Percentiles rank a stretch among this genome's conserved stretches.
Evolutionary conservation across 2,113 vertebrate genomes (phyloP).

Genomic region (Bostrychus sinensis): DNA sequence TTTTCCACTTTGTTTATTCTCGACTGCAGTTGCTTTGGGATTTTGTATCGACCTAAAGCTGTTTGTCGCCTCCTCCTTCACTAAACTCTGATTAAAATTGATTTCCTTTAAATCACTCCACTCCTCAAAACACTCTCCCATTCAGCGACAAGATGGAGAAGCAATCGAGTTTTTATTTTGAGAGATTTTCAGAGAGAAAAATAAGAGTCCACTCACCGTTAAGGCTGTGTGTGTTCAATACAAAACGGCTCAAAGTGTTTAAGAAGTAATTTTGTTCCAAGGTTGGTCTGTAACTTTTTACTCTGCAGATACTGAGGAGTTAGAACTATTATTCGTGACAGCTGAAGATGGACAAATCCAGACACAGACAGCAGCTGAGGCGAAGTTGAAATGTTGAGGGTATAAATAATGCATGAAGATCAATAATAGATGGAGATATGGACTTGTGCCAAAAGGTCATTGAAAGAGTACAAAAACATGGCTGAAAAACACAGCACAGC

Average conservation of each 20-base stretch:
- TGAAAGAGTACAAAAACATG: background rate
- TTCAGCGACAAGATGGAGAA: background rate
- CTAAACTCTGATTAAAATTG: slow-evolving; percentile 10
- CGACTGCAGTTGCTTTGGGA: background rate
- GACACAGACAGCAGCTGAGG: background rate
- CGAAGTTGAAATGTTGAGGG: background rate
- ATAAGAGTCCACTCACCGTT: background rate
- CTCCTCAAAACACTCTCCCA: slow-evolving; percentile 1
- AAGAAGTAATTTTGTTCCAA: slow-evolving; percentile 5
- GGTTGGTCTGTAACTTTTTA: background rate
- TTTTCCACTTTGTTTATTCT: background rate
- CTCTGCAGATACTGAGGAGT: background rate
- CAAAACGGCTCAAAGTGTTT: slow-evolving; percentile 2
- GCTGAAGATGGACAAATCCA: background rate
- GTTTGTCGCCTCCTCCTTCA: slow-evolving; percentile 4
- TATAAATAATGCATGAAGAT: slow-evolving; percentile 2
- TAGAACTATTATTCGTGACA: background rate
- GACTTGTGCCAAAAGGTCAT: slow-evolving; percentile 5
- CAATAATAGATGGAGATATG: slow-evolving; percentile 2
- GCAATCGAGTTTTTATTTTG: background rate
- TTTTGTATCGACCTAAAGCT: background rate
- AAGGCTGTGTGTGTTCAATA: background rate
- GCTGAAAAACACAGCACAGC: background rate
- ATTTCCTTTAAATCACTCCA: slow-evolving; percentile 9
- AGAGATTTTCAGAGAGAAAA: background rate